These are phyloP conservation scores for Distichodus sexfasciatus DNA, from an alignment of 2,797 vertebrate species.

Conservation along the genomic window DNA sequence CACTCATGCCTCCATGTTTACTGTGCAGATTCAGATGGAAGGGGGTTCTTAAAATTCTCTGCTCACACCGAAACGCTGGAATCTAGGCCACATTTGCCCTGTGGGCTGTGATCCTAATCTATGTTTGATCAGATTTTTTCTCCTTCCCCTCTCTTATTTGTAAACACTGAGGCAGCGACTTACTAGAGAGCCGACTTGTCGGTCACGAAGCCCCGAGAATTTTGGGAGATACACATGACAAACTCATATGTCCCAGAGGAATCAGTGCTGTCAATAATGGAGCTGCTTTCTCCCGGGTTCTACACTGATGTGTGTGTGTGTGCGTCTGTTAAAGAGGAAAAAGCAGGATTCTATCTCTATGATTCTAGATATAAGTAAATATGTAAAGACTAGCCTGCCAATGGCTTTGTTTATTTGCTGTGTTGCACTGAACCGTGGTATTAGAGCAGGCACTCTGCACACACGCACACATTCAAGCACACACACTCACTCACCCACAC, in stretches of 20 bases:
- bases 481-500: neutral
- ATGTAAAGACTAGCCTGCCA: slow-evolving; percentile 15
- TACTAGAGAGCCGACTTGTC: slow-evolving; percentile 42
- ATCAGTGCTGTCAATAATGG: neutral
- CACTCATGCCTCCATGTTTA: slow-evolving; percentile 18
- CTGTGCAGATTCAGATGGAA: slow-evolving; percentile 3
- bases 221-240: slow-evolving; percentile 4
- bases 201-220: slow-evolving; percentile 1
- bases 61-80: slow-evolving; percentile 54
- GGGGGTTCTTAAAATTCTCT: slow-evolving; percentile 53
- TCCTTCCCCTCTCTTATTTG: slow-evolving; percentile 51
- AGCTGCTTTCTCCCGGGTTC: slow-evolving; percentile 4
- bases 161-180: slow-evolving; percentile 49
- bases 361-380: neutral
- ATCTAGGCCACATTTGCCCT: slow-evolving; percentile 72
- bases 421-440: slow-evolving; percentile 12
- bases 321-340: slow-evolving; percentile 24
- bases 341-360: slow-evolving; percentile 4
- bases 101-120: slow-evolving; percentile 71
- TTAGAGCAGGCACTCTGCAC: neutral
- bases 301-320: neutral
- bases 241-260: neutral
- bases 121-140: slow-evolving; percentile 71
- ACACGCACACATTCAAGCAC: neutral
- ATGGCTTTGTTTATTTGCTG: slow-evolving; percentile 14